These are phyloP conservation scores for Stenotaenia linearis DNA, from an alignment of 2,888 invertebrate genomes.

Conservation along the genomic window DNA sequence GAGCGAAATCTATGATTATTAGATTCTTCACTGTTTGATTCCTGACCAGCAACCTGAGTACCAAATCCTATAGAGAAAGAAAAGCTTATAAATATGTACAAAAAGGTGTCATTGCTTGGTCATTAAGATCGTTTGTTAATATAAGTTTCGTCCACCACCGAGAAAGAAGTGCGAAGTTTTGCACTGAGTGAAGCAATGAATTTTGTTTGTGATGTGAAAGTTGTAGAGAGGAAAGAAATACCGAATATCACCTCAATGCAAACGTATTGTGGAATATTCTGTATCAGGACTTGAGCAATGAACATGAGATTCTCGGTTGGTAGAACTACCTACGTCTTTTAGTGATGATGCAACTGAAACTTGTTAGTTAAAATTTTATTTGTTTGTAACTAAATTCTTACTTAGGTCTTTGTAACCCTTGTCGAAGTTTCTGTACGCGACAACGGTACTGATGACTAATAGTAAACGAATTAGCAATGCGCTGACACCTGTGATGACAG, in stretches of 20 bases:
- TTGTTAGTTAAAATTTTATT: neutral
- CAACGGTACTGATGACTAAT: neutral
- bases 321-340: too few relatives aligned
- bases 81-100: neutral
- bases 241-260: neutral
- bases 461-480: neutral
- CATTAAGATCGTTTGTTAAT: neutral
- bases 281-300: conserved; percentile 11
- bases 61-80: neutral
- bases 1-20: neutral
- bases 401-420: conserved; percentile 12
- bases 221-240: too few relatives aligned
- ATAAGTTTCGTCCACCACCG: neutral
- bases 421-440: neutral
- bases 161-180: too few relatives aligned
- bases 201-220: too few relatives aligned
- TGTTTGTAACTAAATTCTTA: neutral
- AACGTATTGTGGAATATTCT: conserved; percentile 21
- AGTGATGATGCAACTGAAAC: neutral
- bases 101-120: too few relatives aligned
- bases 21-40: too few relatives aligned
- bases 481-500: neutral
- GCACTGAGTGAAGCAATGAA: too few relatives aligned
- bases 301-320: neutral
- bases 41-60: neutral